These are phyloP conservation scores for Nothobranchius furzeri DNA, from an alignment of 2,113 vertebrate genomes.

Conservation along the genomic window DNA sequence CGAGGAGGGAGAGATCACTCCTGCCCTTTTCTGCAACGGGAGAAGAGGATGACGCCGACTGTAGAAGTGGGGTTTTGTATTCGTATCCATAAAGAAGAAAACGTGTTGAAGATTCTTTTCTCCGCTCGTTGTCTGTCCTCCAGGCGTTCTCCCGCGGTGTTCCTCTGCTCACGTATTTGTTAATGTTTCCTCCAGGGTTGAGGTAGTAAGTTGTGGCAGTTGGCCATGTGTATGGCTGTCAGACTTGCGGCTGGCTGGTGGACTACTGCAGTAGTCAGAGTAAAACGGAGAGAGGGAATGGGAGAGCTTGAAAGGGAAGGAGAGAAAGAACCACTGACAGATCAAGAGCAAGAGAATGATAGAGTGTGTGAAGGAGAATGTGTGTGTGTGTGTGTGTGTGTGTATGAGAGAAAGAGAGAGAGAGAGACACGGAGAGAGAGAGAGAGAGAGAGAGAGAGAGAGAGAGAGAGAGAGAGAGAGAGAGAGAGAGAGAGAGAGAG, in stretches of 20 bases:
- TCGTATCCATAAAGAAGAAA: conserved; percentile 66
- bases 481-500: conserved; percentile 61
- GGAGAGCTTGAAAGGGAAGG: conserved; percentile 44
- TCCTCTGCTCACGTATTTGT: conserved; percentile 65
- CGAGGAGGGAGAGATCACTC: conserved; percentile 58
- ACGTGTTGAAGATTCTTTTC: conserved; percentile 62
- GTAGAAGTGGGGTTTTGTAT: conserved; percentile 43
- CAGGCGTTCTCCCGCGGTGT: conserved; percentile 64
- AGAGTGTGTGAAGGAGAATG: conserved; percentile 69
- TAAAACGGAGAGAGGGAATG: conserved; percentile 51
- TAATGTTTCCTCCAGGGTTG: conserved; percentile 69
- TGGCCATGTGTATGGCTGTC: conserved; percentile 77
- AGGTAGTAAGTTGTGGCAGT: conserved; percentile 85
- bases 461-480: too few relatives aligned
- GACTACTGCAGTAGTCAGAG: conserved; percentile 81
- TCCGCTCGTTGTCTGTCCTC: conserved; percentile 44
- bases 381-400: conserved; percentile 42
- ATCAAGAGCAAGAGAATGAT: conserved; percentile 67
- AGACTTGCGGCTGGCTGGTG: conserved; percentile 78
- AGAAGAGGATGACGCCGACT: conserved; percentile 52
- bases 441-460: too few relatives aligned
- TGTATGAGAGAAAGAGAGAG: conserved; percentile 21
- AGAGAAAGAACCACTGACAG: conserved; percentile 58
- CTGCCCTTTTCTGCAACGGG: conserved; percentile 69
- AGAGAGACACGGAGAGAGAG: conserved; percentile 43